phyloP scores from a whole-genome alignment of 2,113 vertebrate species.

The Euleptes europaea region DNA sequence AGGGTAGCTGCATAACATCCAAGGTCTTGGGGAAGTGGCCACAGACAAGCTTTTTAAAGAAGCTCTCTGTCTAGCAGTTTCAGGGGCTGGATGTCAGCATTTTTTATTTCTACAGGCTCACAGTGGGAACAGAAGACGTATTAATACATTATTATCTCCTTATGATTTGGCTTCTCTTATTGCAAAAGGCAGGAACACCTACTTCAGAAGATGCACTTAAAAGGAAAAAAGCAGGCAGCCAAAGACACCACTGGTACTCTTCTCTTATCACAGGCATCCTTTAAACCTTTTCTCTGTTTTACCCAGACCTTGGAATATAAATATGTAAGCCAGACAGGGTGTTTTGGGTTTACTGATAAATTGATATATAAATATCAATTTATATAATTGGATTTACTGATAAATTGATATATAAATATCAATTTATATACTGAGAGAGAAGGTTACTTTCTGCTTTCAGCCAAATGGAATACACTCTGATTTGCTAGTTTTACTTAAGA shows the following conservation, averaged over 20 bases:
- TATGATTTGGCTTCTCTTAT: neutral
- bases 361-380: no score
- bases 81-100: neutral
- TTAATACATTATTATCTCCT: neutral
- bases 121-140: neutral
- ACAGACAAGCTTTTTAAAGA: neutral
- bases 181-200: rapidly evolving
- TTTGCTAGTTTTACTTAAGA: neutral
- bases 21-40: neutral
- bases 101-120: neutral
- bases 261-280: neutral
- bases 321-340: neutral
- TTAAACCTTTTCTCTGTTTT: neutral
- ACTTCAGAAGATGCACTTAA: neutral
- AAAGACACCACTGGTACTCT: neutral
- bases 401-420: no score
- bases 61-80: neutral
- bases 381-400: neutral
- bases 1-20: neutral
- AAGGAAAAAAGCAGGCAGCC: neutral
- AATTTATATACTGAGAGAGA: neutral
- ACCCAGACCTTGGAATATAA: neutral
- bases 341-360: no score
- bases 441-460: neutral
- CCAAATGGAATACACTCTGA: neutral